These are phyloP conservation scores for Gymnocypris eckloni DNA, from an alignment of 2,797 vertebrate genomes.

Conservation along the genomic window DNA sequence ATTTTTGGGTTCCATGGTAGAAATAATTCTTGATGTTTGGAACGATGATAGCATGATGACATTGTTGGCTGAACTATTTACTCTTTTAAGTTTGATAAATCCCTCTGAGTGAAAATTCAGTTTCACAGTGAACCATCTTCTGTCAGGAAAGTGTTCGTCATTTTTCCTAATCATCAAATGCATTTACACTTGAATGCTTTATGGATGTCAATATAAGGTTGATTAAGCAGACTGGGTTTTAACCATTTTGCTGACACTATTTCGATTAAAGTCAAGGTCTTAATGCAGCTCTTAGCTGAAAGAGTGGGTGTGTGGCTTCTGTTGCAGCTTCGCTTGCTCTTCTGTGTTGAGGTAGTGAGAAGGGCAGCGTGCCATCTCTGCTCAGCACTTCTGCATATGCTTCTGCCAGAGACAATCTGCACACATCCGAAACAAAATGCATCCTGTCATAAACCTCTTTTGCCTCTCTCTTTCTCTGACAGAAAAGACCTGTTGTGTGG, in stretches of 20 bases:
- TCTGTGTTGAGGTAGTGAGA: slow-evolving; percentile 12
- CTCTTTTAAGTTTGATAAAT: background rate
- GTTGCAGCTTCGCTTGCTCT: slow-evolving; percentile 6
- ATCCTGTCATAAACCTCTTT: slow-evolving; percentile 48
- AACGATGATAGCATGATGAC: background rate
- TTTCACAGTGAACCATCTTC: background rate
- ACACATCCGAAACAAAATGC: slow-evolving; percentile 41
- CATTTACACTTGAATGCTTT: background rate
- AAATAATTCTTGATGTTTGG: background rate
- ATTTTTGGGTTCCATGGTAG: background rate
- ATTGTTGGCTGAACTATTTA: background rate
- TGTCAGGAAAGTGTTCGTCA: background rate
- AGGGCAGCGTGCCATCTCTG: slow-evolving; percentile 33
- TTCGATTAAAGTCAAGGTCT: slow-evolving; percentile 14
- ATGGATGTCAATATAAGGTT: background rate
- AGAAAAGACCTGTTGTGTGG: slow-evolving; percentile 45
- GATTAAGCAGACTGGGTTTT: background rate
- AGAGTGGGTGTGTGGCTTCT: slow-evolving; percentile 24
- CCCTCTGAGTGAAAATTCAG: background rate
- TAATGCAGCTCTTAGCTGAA: slow-evolving; percentile 15
- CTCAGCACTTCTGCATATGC: slow-evolving; percentile 52
- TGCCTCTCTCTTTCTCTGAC: slow-evolving; percentile 17
- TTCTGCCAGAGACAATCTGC: slow-evolving; percentile 53
- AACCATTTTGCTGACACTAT: slow-evolving; percentile 1
- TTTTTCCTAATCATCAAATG: background rate